Percentiles rank a stretch among this genome's conserved stretches.
These are phyloP conservation scores for Yasuhikotakia modesta DNA, from an alignment of 2,797 vertebrate genomes.

Conservation along the genomic window DNA sequence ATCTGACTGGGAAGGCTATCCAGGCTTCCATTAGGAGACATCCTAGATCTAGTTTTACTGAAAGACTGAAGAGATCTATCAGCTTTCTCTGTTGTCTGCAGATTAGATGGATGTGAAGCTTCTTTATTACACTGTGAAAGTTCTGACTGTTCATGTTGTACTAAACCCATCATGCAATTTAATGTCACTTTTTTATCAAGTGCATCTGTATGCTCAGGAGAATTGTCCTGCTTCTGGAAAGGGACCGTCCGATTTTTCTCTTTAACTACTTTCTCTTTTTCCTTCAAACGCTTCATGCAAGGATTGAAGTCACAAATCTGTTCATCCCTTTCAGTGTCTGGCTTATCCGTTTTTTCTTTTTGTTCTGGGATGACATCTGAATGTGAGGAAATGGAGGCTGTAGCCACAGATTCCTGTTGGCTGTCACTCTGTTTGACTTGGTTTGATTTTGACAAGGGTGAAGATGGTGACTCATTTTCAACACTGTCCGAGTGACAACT, in stretches of 20 bases:
- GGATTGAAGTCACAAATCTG: slow-evolving; percentile 66
- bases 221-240: slow-evolving; percentile 3
- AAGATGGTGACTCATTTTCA: slow-evolving; percentile 36
- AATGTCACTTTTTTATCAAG: slow-evolving; percentile 4
- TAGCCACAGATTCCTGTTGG: not conserved
- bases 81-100: slow-evolving; percentile 8
- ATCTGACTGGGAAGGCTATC: slow-evolving; percentile 63
- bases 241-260: not conserved
- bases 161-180: slow-evolving; percentile 1
- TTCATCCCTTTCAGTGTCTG: slow-evolving; percentile 36
- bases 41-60: slow-evolving; percentile 48
- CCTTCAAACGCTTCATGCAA: slow-evolving; percentile 77
- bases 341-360: slow-evolving; percentile 24
- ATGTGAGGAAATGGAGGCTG: not conserved
- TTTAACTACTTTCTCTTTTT: slow-evolving; percentile 67
- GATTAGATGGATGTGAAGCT: not conserved
- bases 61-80: slow-evolving; percentile 38
- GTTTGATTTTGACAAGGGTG: not conserved
- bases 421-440: slow-evolving; percentile 30
- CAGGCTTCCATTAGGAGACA: slow-evolving; percentile 40
- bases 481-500: slow-evolving; percentile 27
- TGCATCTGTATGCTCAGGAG: slow-evolving; percentile 53
- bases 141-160: not conserved
- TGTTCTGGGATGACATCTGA: slow-evolving; percentile 32
- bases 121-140: slow-evolving; percentile 34